Conservation (phyloP, 2,888 invertebrate species). For the Drosophila fulvimacula region DNA sequence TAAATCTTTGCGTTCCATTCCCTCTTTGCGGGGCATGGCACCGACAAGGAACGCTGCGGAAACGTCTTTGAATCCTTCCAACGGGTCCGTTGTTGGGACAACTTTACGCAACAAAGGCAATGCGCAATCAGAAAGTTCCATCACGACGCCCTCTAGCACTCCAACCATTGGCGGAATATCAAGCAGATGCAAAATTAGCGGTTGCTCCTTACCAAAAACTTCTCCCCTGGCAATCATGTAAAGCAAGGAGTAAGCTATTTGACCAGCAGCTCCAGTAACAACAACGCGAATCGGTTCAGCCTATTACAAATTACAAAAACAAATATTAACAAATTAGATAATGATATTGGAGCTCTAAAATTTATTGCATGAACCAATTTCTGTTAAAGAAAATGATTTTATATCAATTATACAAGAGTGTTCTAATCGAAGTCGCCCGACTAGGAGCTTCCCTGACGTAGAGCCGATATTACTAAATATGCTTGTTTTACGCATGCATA, state of each 20-base stretch:
- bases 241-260: constrained; percentile 98
- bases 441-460: too few species aligned
- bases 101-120: constrained; percentile 94
- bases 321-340: neutral
- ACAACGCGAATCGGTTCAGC: constrained; percentile 95
- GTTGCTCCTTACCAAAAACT: constrained; percentile 96
- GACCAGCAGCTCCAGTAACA: constrained; percentile 99
- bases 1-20: constrained; percentile 99
- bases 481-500: too few species aligned
- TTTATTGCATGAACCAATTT: too few species aligned
- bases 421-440: too few species aligned
- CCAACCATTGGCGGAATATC: constrained; percentile 98
- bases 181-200: constrained; percentile 94
- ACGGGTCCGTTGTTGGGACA: constrained; percentile 94
- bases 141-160: constrained; percentile 98
- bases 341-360: too few species aligned
- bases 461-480: too few species aligned
- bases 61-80: constrained; percentile 97
- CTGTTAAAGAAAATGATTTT: too few species aligned
- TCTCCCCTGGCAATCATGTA: constrained; percentile 98
- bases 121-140: constrained; percentile 98
- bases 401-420: too few species aligned
- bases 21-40: constrained; percentile 98
- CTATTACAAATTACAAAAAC: constrained; percentile 85
- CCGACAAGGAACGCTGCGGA: constrained; percentile 98